Conservation (phyloP, 2,888 invertebrate species). For the Tenthredo amoena region DNA sequence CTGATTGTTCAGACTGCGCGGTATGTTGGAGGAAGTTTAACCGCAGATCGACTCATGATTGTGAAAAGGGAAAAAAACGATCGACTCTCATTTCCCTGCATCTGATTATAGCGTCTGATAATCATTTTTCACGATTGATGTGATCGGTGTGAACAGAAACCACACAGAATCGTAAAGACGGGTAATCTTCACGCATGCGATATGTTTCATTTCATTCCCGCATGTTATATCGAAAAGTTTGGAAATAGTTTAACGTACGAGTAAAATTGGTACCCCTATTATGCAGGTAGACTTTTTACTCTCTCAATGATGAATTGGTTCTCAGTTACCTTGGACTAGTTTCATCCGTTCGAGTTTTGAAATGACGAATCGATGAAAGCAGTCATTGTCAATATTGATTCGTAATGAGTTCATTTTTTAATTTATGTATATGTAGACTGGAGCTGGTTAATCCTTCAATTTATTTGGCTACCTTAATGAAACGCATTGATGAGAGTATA, state of each 20-base stretch:
- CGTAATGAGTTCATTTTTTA: neutral
- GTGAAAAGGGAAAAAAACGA: neutral
- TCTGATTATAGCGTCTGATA: neutral
- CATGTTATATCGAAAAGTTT: neutral
- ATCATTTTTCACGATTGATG: neutral
- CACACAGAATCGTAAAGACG: neutral
- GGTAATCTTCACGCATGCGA: neutral
- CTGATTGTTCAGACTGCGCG: neutral
- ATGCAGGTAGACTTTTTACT: neutral
- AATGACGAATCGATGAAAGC: conserved; percentile 33
- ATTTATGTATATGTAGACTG: neutral
- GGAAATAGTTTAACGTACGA: neutral
- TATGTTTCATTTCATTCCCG: neutral
- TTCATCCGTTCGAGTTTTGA: neutral
- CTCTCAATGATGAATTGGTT: conserved; percentile 1
- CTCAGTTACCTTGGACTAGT: conserved; percentile 40
- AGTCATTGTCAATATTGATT: conserved; percentile 38
- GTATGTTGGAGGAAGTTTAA: neutral
- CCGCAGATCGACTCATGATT: neutral
- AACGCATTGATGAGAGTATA: neutral
- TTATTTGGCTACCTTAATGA: neutral
- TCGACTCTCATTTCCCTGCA: neutral
- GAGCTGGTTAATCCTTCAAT: neutral
- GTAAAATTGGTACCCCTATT: conserved; percentile 4
- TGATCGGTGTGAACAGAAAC: neutral